These are phyloP conservation scores for Dipodomys ordii DNA, from an alignment of 2,113 vertebrate genomes.

Conservation along the genomic window DNA sequence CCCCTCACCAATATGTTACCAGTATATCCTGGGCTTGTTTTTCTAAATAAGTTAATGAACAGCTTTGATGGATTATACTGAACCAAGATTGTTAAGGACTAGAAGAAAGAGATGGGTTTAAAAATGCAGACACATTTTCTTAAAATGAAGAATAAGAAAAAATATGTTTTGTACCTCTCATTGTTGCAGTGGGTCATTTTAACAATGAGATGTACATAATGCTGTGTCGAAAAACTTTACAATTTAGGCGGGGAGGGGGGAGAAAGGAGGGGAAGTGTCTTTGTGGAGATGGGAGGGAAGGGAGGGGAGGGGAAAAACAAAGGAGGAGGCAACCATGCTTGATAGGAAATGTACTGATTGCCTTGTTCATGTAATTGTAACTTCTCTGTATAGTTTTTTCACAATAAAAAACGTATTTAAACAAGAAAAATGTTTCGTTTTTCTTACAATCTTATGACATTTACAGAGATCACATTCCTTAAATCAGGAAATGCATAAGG, in stretches of 20 bases:
- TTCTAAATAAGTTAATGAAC: constrained; percentile 43
- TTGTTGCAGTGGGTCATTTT: too few species aligned
- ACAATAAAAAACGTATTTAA: too few species aligned
- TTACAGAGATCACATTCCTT: background rate
- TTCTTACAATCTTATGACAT: constrained; percentile 37
- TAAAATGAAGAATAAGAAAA: background rate
- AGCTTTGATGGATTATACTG: background rate
- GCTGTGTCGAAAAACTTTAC: too few species aligned
- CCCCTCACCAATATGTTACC: constrained; percentile 50
- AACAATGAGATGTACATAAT: too few species aligned
- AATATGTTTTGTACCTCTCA: background rate
- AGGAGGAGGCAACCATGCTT: too few species aligned
- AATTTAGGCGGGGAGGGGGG: too few species aligned
- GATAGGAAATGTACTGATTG: too few species aligned
- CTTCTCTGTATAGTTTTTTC: too few species aligned
- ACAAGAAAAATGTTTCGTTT: background rate
- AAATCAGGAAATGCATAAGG: background rate
- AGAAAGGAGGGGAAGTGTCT: too few species aligned
- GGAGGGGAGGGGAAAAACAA: too few species aligned
- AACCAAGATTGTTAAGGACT: constrained; percentile 45
- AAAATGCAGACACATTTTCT: constrained; percentile 4
- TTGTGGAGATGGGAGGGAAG: too few species aligned
- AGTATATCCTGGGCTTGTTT: constrained; percentile 6
- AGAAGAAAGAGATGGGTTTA: background rate
- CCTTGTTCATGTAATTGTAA: too few species aligned